Percentiles rank a stretch among this genome's conserved stretches.
Conservation (phyloP, 2,888 invertebrate genomes). For the Alcis repandata region DNA sequence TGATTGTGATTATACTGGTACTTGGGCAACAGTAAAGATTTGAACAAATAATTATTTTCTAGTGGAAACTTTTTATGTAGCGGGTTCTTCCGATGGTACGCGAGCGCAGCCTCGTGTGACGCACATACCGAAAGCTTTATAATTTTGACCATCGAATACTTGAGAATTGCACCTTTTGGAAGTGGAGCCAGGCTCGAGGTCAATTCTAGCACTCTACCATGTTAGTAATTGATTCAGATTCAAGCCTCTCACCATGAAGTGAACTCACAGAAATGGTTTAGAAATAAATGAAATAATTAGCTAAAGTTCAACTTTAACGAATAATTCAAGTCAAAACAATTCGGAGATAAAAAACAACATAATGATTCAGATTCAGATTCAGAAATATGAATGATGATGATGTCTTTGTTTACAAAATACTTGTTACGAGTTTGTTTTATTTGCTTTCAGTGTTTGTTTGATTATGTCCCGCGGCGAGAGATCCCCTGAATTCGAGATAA, state of each 20-base stretch:
- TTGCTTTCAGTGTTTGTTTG: conserved; percentile 3
- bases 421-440: neutral
- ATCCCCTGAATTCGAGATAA: neutral
- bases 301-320: neutral
- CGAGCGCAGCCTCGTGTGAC: neutral
- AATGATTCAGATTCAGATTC: too few species aligned
- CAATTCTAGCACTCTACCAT: too few species aligned
- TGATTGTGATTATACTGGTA: neutral
- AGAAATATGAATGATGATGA: too few species aligned
- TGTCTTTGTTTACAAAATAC: neutral
- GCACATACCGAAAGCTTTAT: too few species aligned
- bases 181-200: too few species aligned
- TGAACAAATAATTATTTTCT: conserved; percentile 1
- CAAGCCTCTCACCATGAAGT: neutral
- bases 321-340: neutral
- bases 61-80: neutral
- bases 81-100: neutral
- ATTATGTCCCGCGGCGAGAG: neutral
- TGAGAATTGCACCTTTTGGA: too few species aligned
- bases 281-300: too few species aligned
- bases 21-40: neutral
- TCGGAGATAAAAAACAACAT: neutral
- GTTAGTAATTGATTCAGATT: too few species aligned
- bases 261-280: too few species aligned
- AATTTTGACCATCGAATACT: too few species aligned